These are phyloP conservation scores for Coelopa frigida DNA, from an alignment of 1,140 invertebrate species.

Conservation along the genomic window DNA sequence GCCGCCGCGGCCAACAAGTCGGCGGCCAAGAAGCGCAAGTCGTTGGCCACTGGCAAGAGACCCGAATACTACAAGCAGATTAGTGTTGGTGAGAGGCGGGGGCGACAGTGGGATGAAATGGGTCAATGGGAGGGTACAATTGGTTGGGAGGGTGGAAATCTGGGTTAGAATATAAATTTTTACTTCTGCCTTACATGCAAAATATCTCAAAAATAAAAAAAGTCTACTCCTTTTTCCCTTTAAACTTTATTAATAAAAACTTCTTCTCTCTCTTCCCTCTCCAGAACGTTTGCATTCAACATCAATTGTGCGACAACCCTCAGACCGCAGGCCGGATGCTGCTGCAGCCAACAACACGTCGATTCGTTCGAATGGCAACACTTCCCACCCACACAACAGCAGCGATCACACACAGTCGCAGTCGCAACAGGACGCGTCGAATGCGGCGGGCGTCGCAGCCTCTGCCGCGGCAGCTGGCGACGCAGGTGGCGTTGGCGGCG, in stretches of 20 bases:
- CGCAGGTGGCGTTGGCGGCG: slow-evolving; percentile 20
- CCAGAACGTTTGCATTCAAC: slow-evolving; percentile 33
- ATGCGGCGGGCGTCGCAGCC: slow-evolving; percentile 10
- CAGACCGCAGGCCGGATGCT: slow-evolving; percentile 38
- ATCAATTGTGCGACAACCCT: slow-evolving; percentile 39
- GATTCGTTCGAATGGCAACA: slow-evolving; percentile 38
- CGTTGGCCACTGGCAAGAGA: slow-evolving; percentile 9
- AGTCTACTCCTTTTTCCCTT: neutral
- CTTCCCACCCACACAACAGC: slow-evolving; percentile 27
- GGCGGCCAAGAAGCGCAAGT: slow-evolving; percentile 20
- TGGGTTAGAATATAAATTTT: no score
- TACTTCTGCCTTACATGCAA: no score
- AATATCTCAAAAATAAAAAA: neutral
- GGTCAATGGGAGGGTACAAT: neutral
- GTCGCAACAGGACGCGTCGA: slow-evolving; percentile 8
- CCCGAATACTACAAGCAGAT: slow-evolving; percentile 24
- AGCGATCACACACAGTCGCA: slow-evolving; percentile 27
- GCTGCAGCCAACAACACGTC: slow-evolving; percentile 21
- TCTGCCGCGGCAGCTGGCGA: slow-evolving; percentile 16
- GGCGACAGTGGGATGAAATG: neutral
- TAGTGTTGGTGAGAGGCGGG: slow-evolving; percentile 25
- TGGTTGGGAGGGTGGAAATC: no score
- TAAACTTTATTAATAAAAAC: neutral
- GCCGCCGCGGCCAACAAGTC: slow-evolving; percentile 12
- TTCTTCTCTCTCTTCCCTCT: slow-evolving; percentile 1